Evolutionary conservation across 1,140 invertebrate genomes (phyloP).

Genomic region (Aphidius ervi): DNA sequence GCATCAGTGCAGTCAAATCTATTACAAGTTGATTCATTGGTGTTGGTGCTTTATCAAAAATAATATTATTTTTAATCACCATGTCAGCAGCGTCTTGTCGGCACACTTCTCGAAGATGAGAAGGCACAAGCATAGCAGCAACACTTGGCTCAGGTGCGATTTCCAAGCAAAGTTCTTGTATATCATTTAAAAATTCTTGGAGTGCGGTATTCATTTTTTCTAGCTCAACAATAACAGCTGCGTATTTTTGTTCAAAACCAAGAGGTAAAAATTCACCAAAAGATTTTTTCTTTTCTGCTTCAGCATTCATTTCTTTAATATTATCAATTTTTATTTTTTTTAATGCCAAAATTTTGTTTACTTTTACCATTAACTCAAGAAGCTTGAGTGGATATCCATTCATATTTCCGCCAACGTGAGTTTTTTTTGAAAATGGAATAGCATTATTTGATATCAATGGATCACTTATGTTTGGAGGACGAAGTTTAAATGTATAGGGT

Average conservation of each 20-base stretch:
- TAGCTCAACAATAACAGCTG: conserved; percentile 82
- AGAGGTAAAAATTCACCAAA: conserved; percentile 71
- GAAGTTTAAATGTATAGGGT: conserved; percentile 52
- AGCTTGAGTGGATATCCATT: conserved; percentile 83
- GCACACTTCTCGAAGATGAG: conserved; percentile 81
- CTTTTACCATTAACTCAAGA: conserved; percentile 79
- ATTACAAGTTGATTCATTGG: conserved; percentile 77
- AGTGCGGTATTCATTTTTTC: conserved; percentile 89
- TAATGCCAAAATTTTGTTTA: conserved; percentile 79
- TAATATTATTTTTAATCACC: conserved; percentile 72
- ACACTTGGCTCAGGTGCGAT: conserved; percentile 83
- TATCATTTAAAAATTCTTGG: conserved; percentile 76
- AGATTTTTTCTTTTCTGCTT: conserved; percentile 82
- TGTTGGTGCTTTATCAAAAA: conserved; percentile 54
- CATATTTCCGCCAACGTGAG: conserved; percentile 57
- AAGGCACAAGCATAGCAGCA: conserved; percentile 82
- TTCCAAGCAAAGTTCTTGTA: conserved; percentile 82
- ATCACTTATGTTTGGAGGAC: conserved; percentile 54
- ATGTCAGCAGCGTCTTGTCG: conserved; percentile 77
- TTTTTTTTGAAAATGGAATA: conserved; percentile 39
- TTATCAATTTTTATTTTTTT: conserved; percentile 80
- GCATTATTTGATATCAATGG: conserved; percentile 56
- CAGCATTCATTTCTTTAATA: conserved; percentile 83
- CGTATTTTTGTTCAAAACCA: conserved; percentile 89
- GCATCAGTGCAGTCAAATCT: conserved; percentile 84